Conservation (phyloP, 2,113 vertebrate species). For the Bos taurus region ARS-UCD2.0 NC_037339.1:63479501-63480000, state of each 20-base stretch:
- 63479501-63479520: too few species aligned
- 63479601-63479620: too few species aligned
- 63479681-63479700: too few species aligned
- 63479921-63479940: background rate
- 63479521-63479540: too few species aligned
- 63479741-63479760: too few species aligned
- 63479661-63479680: accelerated
- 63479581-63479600: too few species aligned
- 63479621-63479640: too few species aligned
- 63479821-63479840: background rate
- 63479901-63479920: background rate
- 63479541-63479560: too few species aligned
- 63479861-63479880: background rate
- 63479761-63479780: background rate
- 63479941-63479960: background rate
- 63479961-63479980: background rate
- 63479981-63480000: background rate
- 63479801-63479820: background rate
- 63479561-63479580: too few species aligned
- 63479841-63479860: background rate
- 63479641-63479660: too few species aligned
- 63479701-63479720: accelerated
- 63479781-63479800: background rate
- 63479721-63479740: too few species aligned
- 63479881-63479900: background rate